Percentiles rank a stretch among this genome's conserved stretches.
phyloP scores from a whole-genome alignment of 2,888 invertebrate species.

The Aporophyla nigra region DNA sequence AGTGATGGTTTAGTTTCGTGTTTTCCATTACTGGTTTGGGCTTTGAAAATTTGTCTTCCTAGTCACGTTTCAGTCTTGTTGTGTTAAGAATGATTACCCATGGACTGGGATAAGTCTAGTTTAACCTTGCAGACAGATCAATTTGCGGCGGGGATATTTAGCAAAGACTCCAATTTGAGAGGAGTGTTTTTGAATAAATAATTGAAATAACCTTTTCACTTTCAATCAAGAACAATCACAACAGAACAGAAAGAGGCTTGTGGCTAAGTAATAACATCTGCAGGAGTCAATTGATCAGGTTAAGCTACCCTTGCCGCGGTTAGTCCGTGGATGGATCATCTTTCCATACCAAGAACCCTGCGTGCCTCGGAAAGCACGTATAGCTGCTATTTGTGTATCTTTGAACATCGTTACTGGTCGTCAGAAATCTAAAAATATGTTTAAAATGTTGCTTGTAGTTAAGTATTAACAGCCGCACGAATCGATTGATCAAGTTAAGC shows the following conservation, averaged over 20 bases:
- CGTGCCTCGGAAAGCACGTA: too few species aligned
- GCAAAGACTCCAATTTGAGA: neutral
- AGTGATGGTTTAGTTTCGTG: neutral
- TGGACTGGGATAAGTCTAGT: neutral
- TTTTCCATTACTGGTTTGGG: neutral
- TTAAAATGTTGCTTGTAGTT: too few species aligned
- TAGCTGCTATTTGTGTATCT: too few species aligned
- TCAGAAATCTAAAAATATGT: too few species aligned
- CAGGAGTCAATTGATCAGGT: too few species aligned
- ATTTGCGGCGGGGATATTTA: neutral
- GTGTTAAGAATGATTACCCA: neutral
- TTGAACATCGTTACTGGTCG: too few species aligned
- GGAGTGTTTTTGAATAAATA: neutral
- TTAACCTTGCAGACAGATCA: neutral
- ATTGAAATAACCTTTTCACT: neutral
- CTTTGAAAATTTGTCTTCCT: neutral
- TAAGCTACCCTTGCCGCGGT: too few species aligned
- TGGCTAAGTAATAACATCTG: too few species aligned
- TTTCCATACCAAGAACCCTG: too few species aligned
- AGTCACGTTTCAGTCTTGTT: constrained; percentile 9
- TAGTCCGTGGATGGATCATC: too few species aligned
- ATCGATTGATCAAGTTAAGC: too few species aligned
- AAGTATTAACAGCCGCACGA: too few species aligned
- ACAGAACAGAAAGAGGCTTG: neutral
- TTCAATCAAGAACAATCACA: neutral